phyloP scores from a whole-genome alignment of 2,113 vertebrate genomes.

The Amblyopsis rosae region DNA sequence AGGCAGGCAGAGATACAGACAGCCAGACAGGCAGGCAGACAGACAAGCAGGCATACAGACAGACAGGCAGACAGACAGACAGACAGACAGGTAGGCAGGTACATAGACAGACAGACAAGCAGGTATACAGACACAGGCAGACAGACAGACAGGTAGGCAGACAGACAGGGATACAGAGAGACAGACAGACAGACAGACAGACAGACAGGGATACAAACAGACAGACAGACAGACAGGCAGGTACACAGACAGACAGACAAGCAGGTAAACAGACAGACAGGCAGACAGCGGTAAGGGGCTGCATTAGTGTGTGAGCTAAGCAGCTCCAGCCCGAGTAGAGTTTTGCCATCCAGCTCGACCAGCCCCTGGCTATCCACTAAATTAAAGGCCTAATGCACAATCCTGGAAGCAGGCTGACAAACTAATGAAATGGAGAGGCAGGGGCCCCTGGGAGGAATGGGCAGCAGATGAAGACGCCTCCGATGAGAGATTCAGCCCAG shows the following conservation, averaged over 20 bases:
- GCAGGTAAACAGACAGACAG: too few relatives aligned
- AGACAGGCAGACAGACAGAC: not conserved
- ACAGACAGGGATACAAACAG: too few relatives aligned
- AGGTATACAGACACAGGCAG: too few relatives aligned
- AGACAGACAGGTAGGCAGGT: too few relatives aligned
- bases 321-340: conserved; percentile 74
- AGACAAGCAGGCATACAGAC: conserved; percentile 9
- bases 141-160: too few relatives aligned
- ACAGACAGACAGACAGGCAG: too few relatives aligned
- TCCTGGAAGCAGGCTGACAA: conserved; percentile 84
- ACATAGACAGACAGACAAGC: too few relatives aligned
- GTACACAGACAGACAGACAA: too few relatives aligned
- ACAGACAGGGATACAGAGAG: too few relatives aligned
- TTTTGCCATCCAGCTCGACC: conserved; percentile 74
- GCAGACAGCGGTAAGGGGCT: conserved; percentile 67
- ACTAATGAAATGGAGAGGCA: conserved; percentile 88
- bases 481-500: conserved; percentile 75
- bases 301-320: conserved; percentile 58
- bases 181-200: too few relatives aligned
- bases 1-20: conserved; percentile 19
- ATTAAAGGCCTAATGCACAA: conserved; percentile 91
- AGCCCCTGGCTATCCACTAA: conserved; percentile 89
- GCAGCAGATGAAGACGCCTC: conserved; percentile 80
- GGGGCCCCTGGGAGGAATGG: conserved; percentile 77
- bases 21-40: not conserved